A percentile compares a stretch with the other conserved stretches of the same genome.
phyloP scores from a whole-genome alignment of 2,888 invertebrate species.

The Drosophila putrida region DNA sequence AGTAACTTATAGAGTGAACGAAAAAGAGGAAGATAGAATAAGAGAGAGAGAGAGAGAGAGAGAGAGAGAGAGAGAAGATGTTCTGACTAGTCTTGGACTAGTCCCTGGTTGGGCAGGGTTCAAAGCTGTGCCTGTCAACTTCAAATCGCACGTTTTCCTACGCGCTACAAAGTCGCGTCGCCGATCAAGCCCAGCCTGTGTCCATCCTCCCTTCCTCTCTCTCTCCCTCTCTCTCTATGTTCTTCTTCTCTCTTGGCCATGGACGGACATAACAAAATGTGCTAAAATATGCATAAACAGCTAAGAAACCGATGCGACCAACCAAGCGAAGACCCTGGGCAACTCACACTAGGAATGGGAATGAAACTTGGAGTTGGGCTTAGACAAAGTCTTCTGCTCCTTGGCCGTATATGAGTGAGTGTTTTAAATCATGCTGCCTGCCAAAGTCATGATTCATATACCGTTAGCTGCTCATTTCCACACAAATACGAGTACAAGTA shows the following conservation, averaged over 20 bases:
- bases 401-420: slow-evolving; percentile 76
- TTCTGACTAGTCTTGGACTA: slow-evolving; percentile 10
- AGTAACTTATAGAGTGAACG: slow-evolving; percentile 10
- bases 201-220: slow-evolving; percentile 9
- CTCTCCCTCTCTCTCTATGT: slow-evolving; percentile 6
- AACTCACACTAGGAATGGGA: slow-evolving; percentile 13
- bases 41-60: slow-evolving; percentile 14
- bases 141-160: slow-evolving; percentile 80
- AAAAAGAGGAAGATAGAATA: not conserved
- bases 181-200: slow-evolving; percentile 46
- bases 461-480: slow-evolving; percentile 84
- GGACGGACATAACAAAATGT: slow-evolving; percentile 71
- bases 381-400: slow-evolving; percentile 12
- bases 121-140: slow-evolving; percentile 79
- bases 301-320: slow-evolving; percentile 35
- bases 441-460: slow-evolving; percentile 85
- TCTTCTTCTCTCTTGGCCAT: slow-evolving; percentile 12
- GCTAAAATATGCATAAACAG: slow-evolving; percentile 84
- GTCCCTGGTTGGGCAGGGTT: slow-evolving; percentile 60
- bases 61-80: slow-evolving; percentile 14
- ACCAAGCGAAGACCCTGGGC: slow-evolving; percentile 26
- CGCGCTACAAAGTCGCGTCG: slow-evolving; percentile 74
- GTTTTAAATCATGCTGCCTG: slow-evolving; percentile 84
- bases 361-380: slow-evolving; percentile 2
- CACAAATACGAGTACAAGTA: slow-evolving; percentile 59